A percentile compares a stretch with the other conserved stretches of the same genome.
Conservation (phyloP, 2,797 vertebrate genomes). For the Poecilia gillii region DNA sequence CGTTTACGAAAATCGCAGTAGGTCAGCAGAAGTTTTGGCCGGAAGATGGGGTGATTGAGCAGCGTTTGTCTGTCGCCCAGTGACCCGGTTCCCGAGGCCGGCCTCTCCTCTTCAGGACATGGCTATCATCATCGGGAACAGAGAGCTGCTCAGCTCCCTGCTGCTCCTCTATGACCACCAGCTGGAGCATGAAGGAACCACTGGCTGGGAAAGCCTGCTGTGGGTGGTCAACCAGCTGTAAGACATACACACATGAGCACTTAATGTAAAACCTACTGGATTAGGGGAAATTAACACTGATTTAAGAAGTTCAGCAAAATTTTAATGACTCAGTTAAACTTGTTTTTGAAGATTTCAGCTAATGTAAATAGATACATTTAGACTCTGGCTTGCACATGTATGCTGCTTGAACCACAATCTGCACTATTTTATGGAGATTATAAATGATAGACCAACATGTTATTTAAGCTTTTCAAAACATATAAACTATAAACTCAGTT, state of each 20-base stretch:
- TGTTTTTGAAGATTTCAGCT: background rate
- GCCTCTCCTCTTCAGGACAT: constrained; percentile 95
- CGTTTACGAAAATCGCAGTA: background rate
- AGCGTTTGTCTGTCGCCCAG: constrained; percentile 68
- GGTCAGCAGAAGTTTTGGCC: background rate
- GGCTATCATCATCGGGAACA: constrained; percentile 91
- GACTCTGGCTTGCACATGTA: background rate
- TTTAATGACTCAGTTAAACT: background rate
- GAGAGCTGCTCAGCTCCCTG: constrained; percentile 89
- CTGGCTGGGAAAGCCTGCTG: constrained; percentile 95
- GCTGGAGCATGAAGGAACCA: constrained; percentile 95
- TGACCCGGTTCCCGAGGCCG: constrained; percentile 95
- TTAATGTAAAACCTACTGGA: background rate
- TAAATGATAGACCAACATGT: background rate
- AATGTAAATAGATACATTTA: background rate
- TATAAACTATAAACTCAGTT: background rate
- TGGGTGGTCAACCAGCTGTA: constrained; percentile 99
- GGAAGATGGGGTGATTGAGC: background rate
- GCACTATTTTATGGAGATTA: background rate
- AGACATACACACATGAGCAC: constrained; percentile 65
- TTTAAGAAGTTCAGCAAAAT: background rate
- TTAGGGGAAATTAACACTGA: background rate
- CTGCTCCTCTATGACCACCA: constrained; percentile 95
- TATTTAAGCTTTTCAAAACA: background rate
- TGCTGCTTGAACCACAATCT: background rate